These are phyloP conservation scores for Cardiocondyla obscurior DNA, from an alignment of 1,140 invertebrate genomes.

Conservation along the genomic window DNA sequence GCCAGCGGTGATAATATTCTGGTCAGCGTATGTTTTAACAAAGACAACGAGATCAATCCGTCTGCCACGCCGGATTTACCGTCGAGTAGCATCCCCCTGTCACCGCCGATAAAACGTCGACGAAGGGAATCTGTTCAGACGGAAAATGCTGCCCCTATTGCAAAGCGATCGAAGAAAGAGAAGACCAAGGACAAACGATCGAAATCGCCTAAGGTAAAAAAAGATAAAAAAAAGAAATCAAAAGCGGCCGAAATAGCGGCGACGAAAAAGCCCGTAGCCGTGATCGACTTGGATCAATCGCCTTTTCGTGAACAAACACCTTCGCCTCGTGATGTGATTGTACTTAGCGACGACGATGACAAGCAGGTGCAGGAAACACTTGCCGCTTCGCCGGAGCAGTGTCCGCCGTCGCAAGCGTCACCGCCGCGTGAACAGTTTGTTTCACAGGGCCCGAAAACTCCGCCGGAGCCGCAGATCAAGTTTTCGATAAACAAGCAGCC, in stretches of 20 bases:
- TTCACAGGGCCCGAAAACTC: conserved; percentile 88
- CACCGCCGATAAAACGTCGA: conserved; percentile 78
- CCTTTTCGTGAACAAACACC: conserved; percentile 91
- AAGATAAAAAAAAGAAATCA: conserved; percentile 84
- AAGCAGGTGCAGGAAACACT: conserved; percentile 75
- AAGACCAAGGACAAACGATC: conserved; percentile 82
- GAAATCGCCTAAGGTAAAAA: conserved; percentile 83
- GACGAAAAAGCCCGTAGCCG: conserved; percentile 89
- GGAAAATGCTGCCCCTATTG: conserved; percentile 68
- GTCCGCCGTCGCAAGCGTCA: conserved; percentile 71
- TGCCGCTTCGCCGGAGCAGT: conserved; percentile 74
- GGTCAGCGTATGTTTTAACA: conserved; percentile 95
- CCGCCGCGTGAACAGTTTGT: conserved; percentile 80
- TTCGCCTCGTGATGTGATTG: conserved; percentile 91
- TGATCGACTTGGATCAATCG: conserved; percentile 93
- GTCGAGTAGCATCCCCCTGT: conserved; percentile 81
- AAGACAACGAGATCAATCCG: conserved; percentile 85
- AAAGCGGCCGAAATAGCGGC: conserved; percentile 83
- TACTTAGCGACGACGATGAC: conserved; percentile 92
- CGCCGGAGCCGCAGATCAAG: conserved; percentile 89
- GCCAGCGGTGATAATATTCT: conserved; percentile 96
- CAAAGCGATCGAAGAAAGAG: conserved; percentile 82
- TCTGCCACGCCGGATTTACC: conserved; percentile 71
- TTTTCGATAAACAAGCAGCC: conserved; percentile 87
- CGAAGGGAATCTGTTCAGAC: conserved; percentile 74